phyloP scores from a whole-genome alignment of 2,113 vertebrate species.

The Pluvianellus socialis region DNA sequence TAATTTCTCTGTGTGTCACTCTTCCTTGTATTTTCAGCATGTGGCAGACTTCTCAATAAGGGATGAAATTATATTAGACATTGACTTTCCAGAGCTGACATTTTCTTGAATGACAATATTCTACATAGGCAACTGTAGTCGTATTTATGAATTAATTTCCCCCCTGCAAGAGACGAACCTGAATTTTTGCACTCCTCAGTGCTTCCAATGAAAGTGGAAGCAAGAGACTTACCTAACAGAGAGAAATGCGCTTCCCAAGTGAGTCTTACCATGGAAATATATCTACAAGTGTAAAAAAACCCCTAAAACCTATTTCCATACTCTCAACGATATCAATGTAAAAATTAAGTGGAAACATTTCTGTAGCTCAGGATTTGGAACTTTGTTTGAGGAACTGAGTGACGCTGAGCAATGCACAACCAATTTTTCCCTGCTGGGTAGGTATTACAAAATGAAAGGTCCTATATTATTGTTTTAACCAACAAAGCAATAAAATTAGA shows the following conservation, averaged over 20 bases:
- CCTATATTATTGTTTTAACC: not conserved
- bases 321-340: not conserved
- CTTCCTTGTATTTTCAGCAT: not conserved
- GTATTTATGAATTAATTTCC: not conserved
- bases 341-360: not conserved
- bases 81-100: not conserved
- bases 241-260: not conserved
- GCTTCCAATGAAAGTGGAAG: not conserved
- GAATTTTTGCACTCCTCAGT: not conserved
- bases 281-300: not conserved
- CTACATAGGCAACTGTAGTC: not conserved
- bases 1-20: not conserved
- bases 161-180: not conserved
- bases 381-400: not conserved
- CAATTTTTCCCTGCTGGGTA: not conserved
- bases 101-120: constrained; percentile 14
- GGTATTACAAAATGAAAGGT: not conserved
- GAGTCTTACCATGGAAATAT: not conserved
- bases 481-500: not conserved
- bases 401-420: not conserved
- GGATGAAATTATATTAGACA: not conserved
- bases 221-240: not conserved
- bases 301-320: not conserved
- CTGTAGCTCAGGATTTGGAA: not conserved
- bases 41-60: not conserved